Percentiles rank a stretch among this genome's conserved stretches.
These are phyloP conservation scores for Diaphora mendica DNA, from an alignment of 2,888 invertebrate species.

Conservation along the genomic window DNA sequence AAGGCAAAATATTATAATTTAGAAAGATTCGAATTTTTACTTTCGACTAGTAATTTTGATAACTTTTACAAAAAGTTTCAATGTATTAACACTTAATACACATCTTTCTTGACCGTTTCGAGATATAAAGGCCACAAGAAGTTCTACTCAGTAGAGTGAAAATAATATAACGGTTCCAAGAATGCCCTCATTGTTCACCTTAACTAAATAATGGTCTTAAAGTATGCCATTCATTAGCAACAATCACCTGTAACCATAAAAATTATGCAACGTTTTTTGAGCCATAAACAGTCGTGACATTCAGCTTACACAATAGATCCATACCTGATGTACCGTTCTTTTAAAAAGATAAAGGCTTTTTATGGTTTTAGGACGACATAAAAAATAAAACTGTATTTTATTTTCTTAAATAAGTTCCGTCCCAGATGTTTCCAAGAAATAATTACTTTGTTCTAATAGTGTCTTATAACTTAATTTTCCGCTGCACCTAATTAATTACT, in stretches of 20 bases:
- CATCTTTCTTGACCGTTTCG: background rate
- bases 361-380: constrained; percentile 30
- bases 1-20: background rate
- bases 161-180: constrained; percentile 40
- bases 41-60: background rate
- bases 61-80: background rate
- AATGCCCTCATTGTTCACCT: constrained; percentile 48
- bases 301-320: constrained; percentile 67
- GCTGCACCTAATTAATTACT: constrained; percentile 46
- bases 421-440: constrained; percentile 38
- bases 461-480: constrained; percentile 42
- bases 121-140: background rate
- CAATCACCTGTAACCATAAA: constrained; percentile 66
- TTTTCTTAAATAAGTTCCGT: background rate
- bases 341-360: constrained; percentile 31
- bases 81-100: background rate
- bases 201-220: constrained; percentile 48
- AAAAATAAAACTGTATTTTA: constrained; percentile 7
- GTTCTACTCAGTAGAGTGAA: constrained; percentile 1
- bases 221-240: constrained; percentile 58
- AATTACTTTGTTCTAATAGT: constrained; percentile 34
- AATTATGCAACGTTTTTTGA: constrained; percentile 71
- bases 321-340: constrained; percentile 64
- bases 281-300: constrained; percentile 68
- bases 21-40: background rate